A percentile compares a stretch with the other conserved stretches of the same genome.
phyloP scores from a whole-genome alignment of 2,797 vertebrate species.

The Poecilia wingei region DNA sequence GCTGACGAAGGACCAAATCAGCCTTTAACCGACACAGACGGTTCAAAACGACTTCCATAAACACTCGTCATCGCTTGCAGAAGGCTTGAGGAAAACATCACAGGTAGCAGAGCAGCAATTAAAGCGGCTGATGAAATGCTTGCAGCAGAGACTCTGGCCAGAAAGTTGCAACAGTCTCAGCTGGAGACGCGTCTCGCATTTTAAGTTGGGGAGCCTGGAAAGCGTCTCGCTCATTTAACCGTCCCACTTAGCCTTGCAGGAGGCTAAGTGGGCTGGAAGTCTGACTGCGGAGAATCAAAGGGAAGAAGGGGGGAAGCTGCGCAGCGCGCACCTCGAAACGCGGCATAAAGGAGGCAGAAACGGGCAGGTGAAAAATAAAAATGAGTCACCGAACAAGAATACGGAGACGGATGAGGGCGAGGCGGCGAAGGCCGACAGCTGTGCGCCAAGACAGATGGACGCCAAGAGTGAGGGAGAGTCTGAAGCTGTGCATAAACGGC shows the following conservation, averaged over 20 bases:
- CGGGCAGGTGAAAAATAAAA: not conserved
- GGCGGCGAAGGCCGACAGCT: conserved; percentile 8
- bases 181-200: not conserved
- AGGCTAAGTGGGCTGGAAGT: conserved; percentile 16
- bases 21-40: not conserved
- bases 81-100: conserved; percentile 22
- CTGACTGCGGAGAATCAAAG: not conserved
- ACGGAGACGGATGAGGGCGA: conserved; percentile 10
- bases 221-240: conserved; percentile 26
- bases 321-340: conserved; percentile 16
- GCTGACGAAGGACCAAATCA: not conserved
- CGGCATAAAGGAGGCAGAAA: conserved; percentile 5
- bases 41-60: not conserved
- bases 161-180: not conserved
- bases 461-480: conserved; percentile 3
- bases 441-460: conserved; percentile 35
- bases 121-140: conserved; percentile 25
- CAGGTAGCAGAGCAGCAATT: conserved; percentile 18
- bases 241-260: conserved; percentile 16
- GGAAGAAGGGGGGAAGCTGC: conserved; percentile 10
- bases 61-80: not conserved
- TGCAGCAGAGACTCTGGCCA: conserved; percentile 28
- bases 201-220: conserved; percentile 5
- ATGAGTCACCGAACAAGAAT: conserved; percentile 1
- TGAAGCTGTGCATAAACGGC: conserved; percentile 6